Evolutionary conservation across 2,113 vertebrate genomes (phyloP).

Genomic region (Chaetura pelagica): DNA sequence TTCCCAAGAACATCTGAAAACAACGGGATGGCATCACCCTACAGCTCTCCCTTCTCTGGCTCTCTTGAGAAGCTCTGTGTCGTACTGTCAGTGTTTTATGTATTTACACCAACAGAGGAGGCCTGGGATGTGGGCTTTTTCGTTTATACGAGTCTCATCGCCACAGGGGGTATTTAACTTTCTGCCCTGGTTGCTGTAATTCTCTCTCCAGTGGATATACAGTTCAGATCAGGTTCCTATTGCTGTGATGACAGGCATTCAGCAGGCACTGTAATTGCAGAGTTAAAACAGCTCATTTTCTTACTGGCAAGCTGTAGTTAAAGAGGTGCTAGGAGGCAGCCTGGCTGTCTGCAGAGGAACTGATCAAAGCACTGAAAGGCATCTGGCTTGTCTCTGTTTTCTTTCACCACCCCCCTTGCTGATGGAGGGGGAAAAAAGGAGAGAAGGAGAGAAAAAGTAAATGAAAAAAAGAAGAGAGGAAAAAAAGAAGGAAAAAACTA

Average conservation of each 20-base stretch:
- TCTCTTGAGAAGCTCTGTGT: neutral
- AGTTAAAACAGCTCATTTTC: conserved; percentile 84
- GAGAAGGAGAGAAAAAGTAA: conserved; percentile 22
- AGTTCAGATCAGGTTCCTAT: conserved; percentile 78
- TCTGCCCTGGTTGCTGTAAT: conserved; percentile 76
- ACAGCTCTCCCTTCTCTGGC: neutral
- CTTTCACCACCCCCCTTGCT: conserved; percentile 77
- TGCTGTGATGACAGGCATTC: conserved; percentile 86
- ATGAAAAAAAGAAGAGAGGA: neutral
- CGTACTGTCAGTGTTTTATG: conserved; percentile 58
- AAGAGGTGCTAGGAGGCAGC: conserved; percentile 85
- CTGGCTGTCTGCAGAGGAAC: conserved; percentile 84
- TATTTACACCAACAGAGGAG: conserved; percentile 57
- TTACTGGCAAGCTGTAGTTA: conserved; percentile 82
- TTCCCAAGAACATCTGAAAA: neutral
- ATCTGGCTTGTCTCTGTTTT: conserved; percentile 87
- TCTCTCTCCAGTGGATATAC: conserved; percentile 76
- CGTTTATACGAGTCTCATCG: conserved; percentile 66
- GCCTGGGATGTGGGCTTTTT: conserved; percentile 39
- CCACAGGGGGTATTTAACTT: conserved; percentile 76
- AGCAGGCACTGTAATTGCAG: conserved; percentile 83
- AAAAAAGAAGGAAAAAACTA: conserved; percentile 64
- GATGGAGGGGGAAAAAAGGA: conserved; percentile 34
- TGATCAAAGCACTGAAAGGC: conserved; percentile 85
- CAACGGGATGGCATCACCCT: conserved; percentile 39